These are phyloP conservation scores for Sebastes taczanowskii DNA, from an alignment of 2,797 vertebrate genomes.

Conservation along the genomic window DNA sequence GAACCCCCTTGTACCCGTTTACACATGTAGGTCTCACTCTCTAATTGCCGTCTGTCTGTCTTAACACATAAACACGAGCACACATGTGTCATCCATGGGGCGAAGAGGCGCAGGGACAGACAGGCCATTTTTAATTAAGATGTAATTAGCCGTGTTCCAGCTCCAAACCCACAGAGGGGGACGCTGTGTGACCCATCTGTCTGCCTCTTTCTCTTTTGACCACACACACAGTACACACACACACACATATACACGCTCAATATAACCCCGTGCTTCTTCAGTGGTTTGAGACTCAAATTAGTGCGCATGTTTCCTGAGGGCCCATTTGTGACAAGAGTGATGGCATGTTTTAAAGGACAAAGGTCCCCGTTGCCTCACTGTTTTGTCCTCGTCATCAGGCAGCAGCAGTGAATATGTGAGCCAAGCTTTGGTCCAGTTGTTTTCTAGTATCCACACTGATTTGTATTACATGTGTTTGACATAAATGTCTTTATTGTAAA, in stretches of 20 bases:
- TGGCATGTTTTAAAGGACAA: constrained; percentile 54
- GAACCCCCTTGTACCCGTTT: neutral
- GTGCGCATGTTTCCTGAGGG: constrained; percentile 44
- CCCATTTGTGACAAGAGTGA: constrained; percentile 52
- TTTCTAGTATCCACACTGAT: neutral
- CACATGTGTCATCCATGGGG: constrained; percentile 27
- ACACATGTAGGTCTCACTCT: neutral
- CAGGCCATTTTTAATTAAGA: constrained; percentile 77
- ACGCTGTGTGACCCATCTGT: constrained; percentile 71
- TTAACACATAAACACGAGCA: neutral
- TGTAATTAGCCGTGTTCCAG: constrained; percentile 70
- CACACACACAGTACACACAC: constrained; percentile 1
- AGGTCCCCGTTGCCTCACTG: constrained; percentile 32
- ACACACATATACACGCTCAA: constrained; percentile 1
- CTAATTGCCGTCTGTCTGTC: neutral
- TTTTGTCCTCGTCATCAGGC: neutral
- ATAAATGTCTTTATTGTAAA: neutral
- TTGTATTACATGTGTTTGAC: neutral
- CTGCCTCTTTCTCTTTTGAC: constrained; percentile 42
- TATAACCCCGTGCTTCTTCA: constrained; percentile 35
- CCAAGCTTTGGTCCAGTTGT: neutral
- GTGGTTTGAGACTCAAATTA: constrained; percentile 53
- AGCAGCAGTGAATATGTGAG: neutral
- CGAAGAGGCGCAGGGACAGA: constrained; percentile 36
- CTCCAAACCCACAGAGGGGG: constrained; percentile 60